Percentiles rank a stretch among this genome's conserved stretches.
Evolutionary conservation across 1,140 invertebrate genomes (phyloP).

Genomic region (Trachelipus rathkii): DNA sequence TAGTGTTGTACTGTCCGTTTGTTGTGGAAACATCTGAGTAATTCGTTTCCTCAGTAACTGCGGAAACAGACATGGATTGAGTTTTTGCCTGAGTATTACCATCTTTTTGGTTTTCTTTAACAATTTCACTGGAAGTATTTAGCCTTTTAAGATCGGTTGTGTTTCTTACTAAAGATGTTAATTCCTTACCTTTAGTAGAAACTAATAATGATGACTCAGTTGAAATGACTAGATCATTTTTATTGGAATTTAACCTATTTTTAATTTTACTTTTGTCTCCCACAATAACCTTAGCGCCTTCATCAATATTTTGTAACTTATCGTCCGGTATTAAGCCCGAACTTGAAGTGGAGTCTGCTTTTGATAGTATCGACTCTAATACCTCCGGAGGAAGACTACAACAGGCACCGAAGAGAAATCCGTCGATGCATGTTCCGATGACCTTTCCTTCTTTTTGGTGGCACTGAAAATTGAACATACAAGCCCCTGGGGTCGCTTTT

Average conservation of each 20-base stretch:
- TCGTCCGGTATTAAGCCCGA: neutral
- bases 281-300: neutral
- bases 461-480: constrained; percentile 93
- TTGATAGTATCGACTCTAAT: neutral
- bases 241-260: neutral
- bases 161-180: too few relatives aligned
- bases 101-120: too few relatives aligned
- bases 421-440: constrained; percentile 83
- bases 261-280: neutral
- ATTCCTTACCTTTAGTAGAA: too few relatives aligned
- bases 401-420: constrained; percentile 84
- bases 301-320: neutral
- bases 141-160: too few relatives aligned
- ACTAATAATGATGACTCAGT: too few relatives aligned
- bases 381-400: constrained; percentile 53
- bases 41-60: too few relatives aligned
- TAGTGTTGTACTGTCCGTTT: neutral
- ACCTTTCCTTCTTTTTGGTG: constrained; percentile 71
- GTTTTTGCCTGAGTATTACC: too few relatives aligned
- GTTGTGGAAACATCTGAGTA: too few relatives aligned
- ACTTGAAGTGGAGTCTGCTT: neutral
- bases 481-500: constrained; percentile 58
- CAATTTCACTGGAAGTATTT: too few relatives aligned
- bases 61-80: too few relatives aligned
- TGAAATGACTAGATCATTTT: neutral